These are phyloP conservation scores for Uropetala carovei DNA, from an alignment of 2,888 invertebrate genomes.

Conservation along the genomic window DNA sequence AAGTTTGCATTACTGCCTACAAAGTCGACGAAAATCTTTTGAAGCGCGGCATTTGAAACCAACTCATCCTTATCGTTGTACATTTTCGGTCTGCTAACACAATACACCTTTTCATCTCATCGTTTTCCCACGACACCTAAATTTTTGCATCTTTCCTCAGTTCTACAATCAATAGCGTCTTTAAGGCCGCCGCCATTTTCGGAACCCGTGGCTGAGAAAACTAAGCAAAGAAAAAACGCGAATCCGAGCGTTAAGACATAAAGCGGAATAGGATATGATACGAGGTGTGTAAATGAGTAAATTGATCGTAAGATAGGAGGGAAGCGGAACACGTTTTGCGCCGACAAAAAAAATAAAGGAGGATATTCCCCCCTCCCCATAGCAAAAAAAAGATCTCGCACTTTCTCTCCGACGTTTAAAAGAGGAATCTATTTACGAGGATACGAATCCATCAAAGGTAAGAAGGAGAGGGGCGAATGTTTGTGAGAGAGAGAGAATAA, in stretches of 20 bases:
- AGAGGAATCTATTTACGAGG: not conserved
- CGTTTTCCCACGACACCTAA: not conserved
- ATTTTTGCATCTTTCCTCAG: too few species aligned
- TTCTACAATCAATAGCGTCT: not conserved
- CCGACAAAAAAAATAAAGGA: not conserved
- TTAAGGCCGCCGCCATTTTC: not conserved
- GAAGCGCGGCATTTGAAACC: too few species aligned
- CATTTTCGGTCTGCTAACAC: too few species aligned
- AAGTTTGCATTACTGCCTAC: too few species aligned
- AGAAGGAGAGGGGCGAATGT: not conserved
- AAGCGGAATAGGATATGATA: not conserved
- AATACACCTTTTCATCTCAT: not conserved
- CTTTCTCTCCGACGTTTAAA: not conserved
- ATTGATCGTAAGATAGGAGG: not conserved
- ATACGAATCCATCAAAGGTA: not conserved
- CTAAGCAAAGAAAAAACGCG: not conserved
- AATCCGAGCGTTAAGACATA: not conserved
- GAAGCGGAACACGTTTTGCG: not conserved
- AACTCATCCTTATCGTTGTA: too few species aligned
- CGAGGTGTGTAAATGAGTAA: not conserved
- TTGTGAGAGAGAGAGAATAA: not conserved
- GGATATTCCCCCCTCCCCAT: not conserved
- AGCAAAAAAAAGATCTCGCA: not conserved
- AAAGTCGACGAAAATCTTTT: too few species aligned
- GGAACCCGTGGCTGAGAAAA: not conserved